Evolutionary conservation across 2,797 vertebrate species (phyloP).

Genomic region (Hozukius guyotensis): DNA sequence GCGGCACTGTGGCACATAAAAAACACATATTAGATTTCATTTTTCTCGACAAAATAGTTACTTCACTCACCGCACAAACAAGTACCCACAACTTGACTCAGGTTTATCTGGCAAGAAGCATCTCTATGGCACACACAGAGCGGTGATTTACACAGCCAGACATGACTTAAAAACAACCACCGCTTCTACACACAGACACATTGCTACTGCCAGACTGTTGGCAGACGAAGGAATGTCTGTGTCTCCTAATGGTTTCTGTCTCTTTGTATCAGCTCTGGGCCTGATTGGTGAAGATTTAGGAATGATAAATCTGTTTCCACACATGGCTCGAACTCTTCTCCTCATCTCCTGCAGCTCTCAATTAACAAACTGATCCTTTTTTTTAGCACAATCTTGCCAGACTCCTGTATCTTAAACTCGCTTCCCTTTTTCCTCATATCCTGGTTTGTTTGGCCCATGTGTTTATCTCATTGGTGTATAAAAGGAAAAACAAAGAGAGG

Average conservation of each 20-base stretch:
- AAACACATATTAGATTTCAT: constrained; percentile 12
- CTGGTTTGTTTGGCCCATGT: constrained; percentile 13
- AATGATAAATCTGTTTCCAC: constrained; percentile 51
- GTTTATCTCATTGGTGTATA: constrained; percentile 35
- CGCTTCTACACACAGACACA: neutral
- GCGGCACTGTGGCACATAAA: constrained; percentile 55
- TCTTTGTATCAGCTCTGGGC: constrained; percentile 38
- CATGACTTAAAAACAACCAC: constrained; percentile 27
- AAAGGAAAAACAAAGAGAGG: constrained; percentile 14
- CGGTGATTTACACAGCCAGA: constrained; percentile 17
- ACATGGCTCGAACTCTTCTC: neutral
- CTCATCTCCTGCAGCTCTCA: constrained; percentile 8
- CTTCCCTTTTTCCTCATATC: constrained; percentile 28
- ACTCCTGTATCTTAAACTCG: constrained; percentile 39
- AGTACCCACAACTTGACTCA: neutral
- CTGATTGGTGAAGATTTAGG: constrained; percentile 42
- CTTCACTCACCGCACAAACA: constrained; percentile 7
- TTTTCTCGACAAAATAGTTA: neutral
- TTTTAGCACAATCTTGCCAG: constrained; percentile 2
- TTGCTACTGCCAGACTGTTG: constrained; percentile 38
- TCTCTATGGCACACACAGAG: neutral
- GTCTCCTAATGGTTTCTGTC: constrained; percentile 44
- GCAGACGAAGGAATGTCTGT: constrained; percentile 52
- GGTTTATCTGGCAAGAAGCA: constrained; percentile 1
- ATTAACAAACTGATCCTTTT: constrained; percentile 11